Base-by-base conservation (phyloP, 2,113 vertebrate species). In the Phocoena phocoena region DNA sequence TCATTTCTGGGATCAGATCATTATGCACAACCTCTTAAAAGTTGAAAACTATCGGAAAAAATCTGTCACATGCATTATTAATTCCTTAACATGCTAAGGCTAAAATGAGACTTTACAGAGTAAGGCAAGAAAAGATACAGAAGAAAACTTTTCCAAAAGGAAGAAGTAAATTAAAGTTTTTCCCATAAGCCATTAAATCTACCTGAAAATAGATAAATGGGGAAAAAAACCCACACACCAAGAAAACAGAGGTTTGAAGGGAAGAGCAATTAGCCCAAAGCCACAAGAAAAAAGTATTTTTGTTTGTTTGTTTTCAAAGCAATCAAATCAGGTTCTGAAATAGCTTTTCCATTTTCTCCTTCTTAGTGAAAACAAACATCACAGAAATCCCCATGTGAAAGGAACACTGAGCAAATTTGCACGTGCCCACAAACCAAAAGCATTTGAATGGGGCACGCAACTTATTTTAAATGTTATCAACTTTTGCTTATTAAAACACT, bases 291-390 rank as follows among this genome's bases (percentile, higher is more conserved):
- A 71, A 86, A 83, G 53, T 31, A 63, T 6, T 91, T 95, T 85
- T 96, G 25, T 96, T 97, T 96, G 50, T 80, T 96, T 97, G 82
- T 97, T 97, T 96, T 94, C 50, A 79, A 93, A 90, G 70, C 58
- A 95, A 77, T 97, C 83, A 90, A 95, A 95, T 93, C 38, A 88
- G 36, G 47, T 95, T 96, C 70, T 88, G 44, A 95, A 84, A 97
- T 81, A 92, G 70, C 60, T 87, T 96, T 97, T 97, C 62, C 74
- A 90, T 90, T 97, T 96, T 97, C 77, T 95, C 41, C 33, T 71
- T 53, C 63, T 93, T 63, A 93, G 67, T 90, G n/a, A 96, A 96
- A 97, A 97, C 50, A 96, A 97, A 96, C 76, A 97, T 77, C 55
- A 79, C 25, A 79, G 82, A 89, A 93, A 95, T 87, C 33, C 67